phyloP scores from a whole-genome alignment of 2,113 vertebrate genomes.

The Machaerirhynchus nigripectus region DNA sequence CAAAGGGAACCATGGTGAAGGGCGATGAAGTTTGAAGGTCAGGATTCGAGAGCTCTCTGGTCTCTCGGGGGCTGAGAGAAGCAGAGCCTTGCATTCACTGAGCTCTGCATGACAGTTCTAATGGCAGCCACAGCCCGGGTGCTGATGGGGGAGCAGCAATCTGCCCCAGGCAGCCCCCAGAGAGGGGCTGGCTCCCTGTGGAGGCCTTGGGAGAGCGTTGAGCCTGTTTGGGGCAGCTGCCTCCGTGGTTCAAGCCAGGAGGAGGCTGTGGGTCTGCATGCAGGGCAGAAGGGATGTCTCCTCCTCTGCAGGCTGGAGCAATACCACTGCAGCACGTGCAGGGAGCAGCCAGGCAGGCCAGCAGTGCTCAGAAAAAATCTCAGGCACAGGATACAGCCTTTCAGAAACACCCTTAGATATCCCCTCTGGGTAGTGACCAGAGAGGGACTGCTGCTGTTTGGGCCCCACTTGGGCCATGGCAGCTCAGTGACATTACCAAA shows the following conservation, averaged over 20 bases:
- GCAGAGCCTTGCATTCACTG: not conserved
- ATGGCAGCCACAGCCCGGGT: not conserved
- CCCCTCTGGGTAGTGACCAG: not conserved
- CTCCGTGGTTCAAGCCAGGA: not conserved
- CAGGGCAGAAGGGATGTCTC: not conserved
- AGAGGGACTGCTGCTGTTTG: not conserved
- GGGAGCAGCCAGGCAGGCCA: not conserved
- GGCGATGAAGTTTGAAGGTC: not conserved
- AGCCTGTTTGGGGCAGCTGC: not conserved
- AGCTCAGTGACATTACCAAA: not conserved
- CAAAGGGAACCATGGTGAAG: not conserved
- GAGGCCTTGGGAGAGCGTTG: not conserved
- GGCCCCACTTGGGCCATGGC: not conserved
- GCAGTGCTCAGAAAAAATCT: not conserved
- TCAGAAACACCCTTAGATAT: not conserved
- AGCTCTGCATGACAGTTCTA: rapidly evolving
- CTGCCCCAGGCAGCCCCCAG: not conserved
- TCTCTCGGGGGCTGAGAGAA: not conserved
- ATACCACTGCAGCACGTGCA: not conserved
- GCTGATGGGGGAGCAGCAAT: not conserved
- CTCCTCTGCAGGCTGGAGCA: not conserved
- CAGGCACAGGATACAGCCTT: not conserved
- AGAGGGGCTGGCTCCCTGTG: not conserved
- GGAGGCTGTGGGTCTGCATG: not conserved
- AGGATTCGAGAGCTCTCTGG: not conserved